These are phyloP conservation scores for Amphipoea oculea DNA, from an alignment of 2,888 invertebrate species.

Conservation along the genomic window DNA sequence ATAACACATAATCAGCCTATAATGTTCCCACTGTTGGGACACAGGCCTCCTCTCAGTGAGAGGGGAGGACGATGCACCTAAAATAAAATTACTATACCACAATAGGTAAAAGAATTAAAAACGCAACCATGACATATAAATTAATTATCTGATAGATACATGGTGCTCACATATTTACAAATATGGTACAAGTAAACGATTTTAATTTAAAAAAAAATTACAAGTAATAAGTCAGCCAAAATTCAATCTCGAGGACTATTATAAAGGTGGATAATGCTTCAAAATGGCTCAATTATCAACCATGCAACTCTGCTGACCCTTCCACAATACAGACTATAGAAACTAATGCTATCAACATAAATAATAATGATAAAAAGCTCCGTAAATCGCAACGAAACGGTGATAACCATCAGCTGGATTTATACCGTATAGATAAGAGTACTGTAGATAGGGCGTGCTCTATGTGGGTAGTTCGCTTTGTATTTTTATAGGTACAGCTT, in stretches of 20 bases:
- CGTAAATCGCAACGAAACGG: conserved; percentile 59
- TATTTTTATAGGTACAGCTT: conserved; percentile 56
- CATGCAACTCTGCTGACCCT: conserved; percentile 12
- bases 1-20: too few relatives aligned
- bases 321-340: conserved; percentile 20
- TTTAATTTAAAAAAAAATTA: too few relatives aligned
- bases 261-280: neutral
- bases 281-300: neutral
- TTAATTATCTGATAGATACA: too few relatives aligned
- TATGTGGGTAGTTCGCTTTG: conserved; percentile 51
- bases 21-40: too few relatives aligned
- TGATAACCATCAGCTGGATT: conserved; percentile 63
- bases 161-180: too few relatives aligned
- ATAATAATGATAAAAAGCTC: conserved; percentile 64
- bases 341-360: conserved; percentile 61
- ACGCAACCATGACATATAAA: too few relatives aligned
- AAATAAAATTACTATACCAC: too few relatives aligned
- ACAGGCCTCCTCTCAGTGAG: too few relatives aligned
- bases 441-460: conserved; percentile 46
- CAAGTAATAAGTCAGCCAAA: too few relatives aligned
- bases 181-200: too few relatives aligned
- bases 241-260: neutral
- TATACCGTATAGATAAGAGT: conserved; percentile 59
- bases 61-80: too few relatives aligned
- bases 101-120: too few relatives aligned